A percentile compares a stretch with the other conserved stretches of the same genome.
phyloP scores from a whole-genome alignment of 2,113 vertebrate genomes.

The Hippoglossus stenolepis region DNA sequence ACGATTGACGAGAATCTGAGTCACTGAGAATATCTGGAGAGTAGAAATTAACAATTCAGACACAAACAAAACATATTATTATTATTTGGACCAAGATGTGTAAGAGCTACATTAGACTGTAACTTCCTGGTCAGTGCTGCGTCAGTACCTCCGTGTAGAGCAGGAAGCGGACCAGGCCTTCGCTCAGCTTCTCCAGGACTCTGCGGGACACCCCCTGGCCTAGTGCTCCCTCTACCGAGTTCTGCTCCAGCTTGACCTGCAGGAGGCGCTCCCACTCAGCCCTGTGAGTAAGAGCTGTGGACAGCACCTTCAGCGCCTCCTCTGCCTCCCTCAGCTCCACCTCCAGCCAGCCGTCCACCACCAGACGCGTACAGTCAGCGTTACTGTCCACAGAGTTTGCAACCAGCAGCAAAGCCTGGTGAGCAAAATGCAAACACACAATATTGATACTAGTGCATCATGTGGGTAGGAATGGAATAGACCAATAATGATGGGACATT shows the following conservation, averaged over 20 bases:
- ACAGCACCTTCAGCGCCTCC: constrained; percentile 80
- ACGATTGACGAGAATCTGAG: not conserved
- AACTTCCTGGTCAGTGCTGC: not conserved
- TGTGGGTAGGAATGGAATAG: not conserved
- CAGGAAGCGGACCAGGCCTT: constrained; percentile 84
- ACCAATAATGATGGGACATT: too few relatives aligned
- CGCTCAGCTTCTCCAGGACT: constrained; percentile 77
- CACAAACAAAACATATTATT: too few relatives aligned
- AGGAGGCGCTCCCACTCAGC: constrained; percentile 86
- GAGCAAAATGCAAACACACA: not conserved
- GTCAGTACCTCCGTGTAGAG: constrained; percentile 83
- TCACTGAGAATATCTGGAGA: not conserved
- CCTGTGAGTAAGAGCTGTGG: constrained; percentile 81
- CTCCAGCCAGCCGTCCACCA: constrained; percentile 91
- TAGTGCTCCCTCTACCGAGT: accelerated
- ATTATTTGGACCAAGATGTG: too few relatives aligned
- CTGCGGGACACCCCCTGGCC: constrained; percentile 25
- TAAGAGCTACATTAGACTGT: not conserved
- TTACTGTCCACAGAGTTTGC: constrained; percentile 88
- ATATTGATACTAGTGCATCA: not conserved
- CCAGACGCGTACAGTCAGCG: constrained; percentile 87
- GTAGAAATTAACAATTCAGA: too few relatives aligned
- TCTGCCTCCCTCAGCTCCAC: constrained; percentile 76
- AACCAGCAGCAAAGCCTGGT: constrained; percentile 88
- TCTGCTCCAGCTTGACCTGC: constrained; percentile 79